Evolutionary conservation across 2,113 vertebrate species (phyloP).

Genomic region (Chionodraco myersi): DNA sequence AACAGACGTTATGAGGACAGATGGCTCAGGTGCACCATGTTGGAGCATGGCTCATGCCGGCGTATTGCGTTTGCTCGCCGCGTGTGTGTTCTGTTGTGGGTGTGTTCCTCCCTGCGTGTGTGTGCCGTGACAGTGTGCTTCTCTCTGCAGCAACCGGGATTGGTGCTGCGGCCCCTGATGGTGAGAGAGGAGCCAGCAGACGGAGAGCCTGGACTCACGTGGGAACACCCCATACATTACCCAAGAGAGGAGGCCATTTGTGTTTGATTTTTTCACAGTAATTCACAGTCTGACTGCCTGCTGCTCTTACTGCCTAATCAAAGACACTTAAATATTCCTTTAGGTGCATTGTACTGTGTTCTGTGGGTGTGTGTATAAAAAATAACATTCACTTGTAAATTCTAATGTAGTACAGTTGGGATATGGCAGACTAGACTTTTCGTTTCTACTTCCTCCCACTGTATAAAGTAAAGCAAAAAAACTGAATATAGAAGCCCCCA

Average conservation of each 20-base stretch:
- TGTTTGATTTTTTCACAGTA: constrained; percentile 5
- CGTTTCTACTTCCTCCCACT: too few species aligned
- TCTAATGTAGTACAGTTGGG: neutral
- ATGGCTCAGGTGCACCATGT: constrained; percentile 67
- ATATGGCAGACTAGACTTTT: too few species aligned
- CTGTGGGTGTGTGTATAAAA: constrained; percentile 3
- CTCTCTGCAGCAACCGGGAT: constrained; percentile 53
- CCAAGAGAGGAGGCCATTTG: neutral
- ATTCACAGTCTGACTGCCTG: constrained; percentile 22
- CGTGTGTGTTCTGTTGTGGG: constrained; percentile 63
- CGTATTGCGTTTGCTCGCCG: constrained; percentile 44
- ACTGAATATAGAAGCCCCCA: too few species aligned
- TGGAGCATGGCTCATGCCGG: constrained; percentile 46
- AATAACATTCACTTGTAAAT: neutral
- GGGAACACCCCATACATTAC: constrained; percentile 43
- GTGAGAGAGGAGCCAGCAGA: constrained; percentile 44
- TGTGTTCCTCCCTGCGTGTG: constrained; percentile 56
- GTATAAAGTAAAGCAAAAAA: too few species aligned
- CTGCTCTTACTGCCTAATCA: constrained; percentile 26
- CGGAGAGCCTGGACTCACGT: constrained; percentile 18
- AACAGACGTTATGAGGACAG: constrained; percentile 49
- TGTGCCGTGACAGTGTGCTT: constrained; percentile 29
- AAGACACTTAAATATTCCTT: constrained; percentile 21
- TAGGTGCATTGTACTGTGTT: too few species aligned
- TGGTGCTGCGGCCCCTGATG: constrained; percentile 65